phyloP scores from a whole-genome alignment of 1,140 invertebrate genomes.

The Zaprionus inermis region DNA sequence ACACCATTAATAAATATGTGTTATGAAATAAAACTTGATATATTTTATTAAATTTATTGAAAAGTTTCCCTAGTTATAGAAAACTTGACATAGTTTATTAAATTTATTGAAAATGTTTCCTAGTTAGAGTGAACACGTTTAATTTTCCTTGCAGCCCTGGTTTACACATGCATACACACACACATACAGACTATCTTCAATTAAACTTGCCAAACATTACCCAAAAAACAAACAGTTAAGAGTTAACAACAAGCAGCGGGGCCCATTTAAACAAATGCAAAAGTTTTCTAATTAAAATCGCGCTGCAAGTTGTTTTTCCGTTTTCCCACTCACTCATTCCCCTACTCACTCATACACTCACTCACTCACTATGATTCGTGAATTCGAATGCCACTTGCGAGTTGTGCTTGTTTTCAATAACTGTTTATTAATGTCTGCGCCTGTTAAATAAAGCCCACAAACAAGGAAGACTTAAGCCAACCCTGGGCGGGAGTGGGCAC shows the following conservation, averaged over 20 bases:
- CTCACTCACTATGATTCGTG: neutral
- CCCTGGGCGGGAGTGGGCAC: neutral
- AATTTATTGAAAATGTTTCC: neutral
- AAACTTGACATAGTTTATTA: neutral
- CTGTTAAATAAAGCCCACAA: slow-evolving; percentile 24
- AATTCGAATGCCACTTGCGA: slow-evolving; percentile 8
- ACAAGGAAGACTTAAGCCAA: neutral
- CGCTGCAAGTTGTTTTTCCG: slow-evolving; percentile 56
- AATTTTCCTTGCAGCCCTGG: slow-evolving; percentile 18
- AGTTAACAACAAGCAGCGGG: neutral
- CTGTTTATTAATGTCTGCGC: slow-evolving; percentile 62
- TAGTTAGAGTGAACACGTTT: neutral
- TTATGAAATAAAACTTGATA: slow-evolving; percentile 6
- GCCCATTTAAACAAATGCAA: slow-evolving; percentile 57
- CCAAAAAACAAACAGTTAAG: slow-evolving; percentile 9
- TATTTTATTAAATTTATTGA: too few relatives aligned
- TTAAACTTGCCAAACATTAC: slow-evolving; percentile 27
- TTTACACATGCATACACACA: neutral
- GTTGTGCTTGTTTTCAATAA: slow-evolving; percentile 29
- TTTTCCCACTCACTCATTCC: neutral
- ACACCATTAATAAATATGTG: neutral
- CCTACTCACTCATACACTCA: neutral
- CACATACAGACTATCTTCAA: slow-evolving; percentile 15
- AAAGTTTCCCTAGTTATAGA: too few relatives aligned
- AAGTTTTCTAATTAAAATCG: slow-evolving; percentile 79